A percentile compares a stretch with the other conserved stretches of the same genome.
Evolutionary conservation across 2,797 vertebrate genomes (phyloP).

Genomic region (Emydoidea blandingii): DNA sequence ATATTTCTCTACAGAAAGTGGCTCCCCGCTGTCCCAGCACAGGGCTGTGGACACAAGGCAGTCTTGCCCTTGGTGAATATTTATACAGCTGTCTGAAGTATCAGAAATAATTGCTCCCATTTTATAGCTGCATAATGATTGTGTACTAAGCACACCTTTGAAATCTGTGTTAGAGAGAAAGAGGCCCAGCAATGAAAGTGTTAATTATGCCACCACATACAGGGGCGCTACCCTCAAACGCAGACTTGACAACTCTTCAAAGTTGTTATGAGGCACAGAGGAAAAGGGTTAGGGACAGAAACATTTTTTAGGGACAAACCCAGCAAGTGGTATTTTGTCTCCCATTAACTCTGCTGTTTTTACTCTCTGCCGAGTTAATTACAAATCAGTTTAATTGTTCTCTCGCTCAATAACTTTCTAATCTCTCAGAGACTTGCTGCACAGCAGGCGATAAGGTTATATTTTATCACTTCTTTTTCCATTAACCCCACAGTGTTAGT

Average conservation of each 20-base stretch:
- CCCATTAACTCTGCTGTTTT: conserved; percentile 67
- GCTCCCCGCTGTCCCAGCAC: rapidly evolving
- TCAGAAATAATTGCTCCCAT: neutral
- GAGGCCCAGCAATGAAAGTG: neutral
- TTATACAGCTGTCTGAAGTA: neutral
- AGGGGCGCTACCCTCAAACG: rapidly evolving
- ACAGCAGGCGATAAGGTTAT: conserved; percentile 73
- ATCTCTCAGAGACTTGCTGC: conserved; percentile 69
- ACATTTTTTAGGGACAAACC: conserved; percentile 35
- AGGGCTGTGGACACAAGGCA: rapidly evolving
- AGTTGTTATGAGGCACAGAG: neutral
- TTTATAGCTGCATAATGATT: rapidly evolving
- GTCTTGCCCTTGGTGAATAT: rapidly evolving
- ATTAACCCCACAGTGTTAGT: conserved; percentile 62
- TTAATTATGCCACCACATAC: neutral
- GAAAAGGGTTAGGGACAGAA: neutral
- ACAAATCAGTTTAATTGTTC: conserved; percentile 79
- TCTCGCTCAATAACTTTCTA: conserved; percentile 70
- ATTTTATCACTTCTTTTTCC: conserved; percentile 75
- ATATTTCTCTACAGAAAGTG: neutral
- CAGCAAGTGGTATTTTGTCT: conserved; percentile 47
- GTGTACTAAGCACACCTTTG: neutral
- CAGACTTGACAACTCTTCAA: neutral
- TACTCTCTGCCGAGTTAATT: conserved; percentile 75
- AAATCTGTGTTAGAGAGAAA: neutral